Evolutionary conservation across 2,113 vertebrate genomes (phyloP).

Genomic region (Centropristis striata): DNA sequence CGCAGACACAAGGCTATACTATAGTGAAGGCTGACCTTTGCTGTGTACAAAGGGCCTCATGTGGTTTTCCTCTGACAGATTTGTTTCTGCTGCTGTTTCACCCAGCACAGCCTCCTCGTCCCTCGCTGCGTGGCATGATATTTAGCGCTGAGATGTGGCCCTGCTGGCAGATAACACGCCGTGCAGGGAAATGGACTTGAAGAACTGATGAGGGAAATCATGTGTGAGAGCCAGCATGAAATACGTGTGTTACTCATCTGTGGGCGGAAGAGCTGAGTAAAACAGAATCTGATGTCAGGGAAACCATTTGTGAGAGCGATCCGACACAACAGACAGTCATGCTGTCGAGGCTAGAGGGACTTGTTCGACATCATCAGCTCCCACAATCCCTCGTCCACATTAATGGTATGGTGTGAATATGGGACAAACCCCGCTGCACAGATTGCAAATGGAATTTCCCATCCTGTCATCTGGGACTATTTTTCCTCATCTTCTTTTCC

Average conservation of each 20-base stretch:
- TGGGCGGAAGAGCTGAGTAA: neutral
- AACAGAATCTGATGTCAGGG: conserved; percentile 15
- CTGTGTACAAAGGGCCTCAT: neutral
- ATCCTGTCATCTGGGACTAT: conserved; percentile 9
- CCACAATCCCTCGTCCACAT: conserved; percentile 24
- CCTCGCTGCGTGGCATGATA: conserved; percentile 15
- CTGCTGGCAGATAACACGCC: neutral
- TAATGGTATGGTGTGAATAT: conserved; percentile 34
- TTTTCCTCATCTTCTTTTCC: conserved; percentile 6
- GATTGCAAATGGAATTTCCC: conserved; percentile 46
- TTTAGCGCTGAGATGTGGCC: conserved; percentile 37
- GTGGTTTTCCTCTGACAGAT: conserved; percentile 30
- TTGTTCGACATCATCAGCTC: conserved; percentile 30
- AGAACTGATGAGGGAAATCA: conserved; percentile 28
- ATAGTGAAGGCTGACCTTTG: conserved; percentile 54
- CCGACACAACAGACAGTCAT: neutral
- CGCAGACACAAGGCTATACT: neutral
- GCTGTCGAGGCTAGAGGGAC: conserved; percentile 11
- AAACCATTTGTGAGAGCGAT: conserved; percentile 21
- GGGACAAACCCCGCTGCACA: conserved; percentile 28
- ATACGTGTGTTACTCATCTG: conserved; percentile 17
- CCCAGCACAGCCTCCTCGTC: conserved; percentile 1
- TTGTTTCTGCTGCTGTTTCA: conserved; percentile 9
- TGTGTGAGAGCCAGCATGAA: conserved; percentile 10
- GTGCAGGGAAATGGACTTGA: neutral